Conservation (phyloP, 2,888 invertebrate genomes). For the Anoplius nigerrimus region DNA sequence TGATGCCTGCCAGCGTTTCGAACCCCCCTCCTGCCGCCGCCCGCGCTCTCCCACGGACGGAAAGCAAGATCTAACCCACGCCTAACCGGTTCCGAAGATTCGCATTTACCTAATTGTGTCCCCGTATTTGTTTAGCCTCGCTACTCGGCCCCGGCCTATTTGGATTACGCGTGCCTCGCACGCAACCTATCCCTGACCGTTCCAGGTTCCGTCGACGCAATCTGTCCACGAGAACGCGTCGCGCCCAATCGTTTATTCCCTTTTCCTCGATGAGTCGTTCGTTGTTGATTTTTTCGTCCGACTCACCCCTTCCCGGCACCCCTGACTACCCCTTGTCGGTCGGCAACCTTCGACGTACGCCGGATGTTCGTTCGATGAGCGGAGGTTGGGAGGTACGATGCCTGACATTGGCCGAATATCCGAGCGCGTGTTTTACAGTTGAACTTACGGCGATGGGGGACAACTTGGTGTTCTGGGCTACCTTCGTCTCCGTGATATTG, state of each 20-base stretch:
- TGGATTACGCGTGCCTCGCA: slow-evolving; percentile 62
- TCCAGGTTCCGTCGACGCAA: too few species aligned
- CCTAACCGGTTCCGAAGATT: slow-evolving; percentile 69
- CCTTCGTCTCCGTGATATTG: slow-evolving; percentile 78
- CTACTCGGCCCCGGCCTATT: slow-evolving; percentile 55
- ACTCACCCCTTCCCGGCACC: too few species aligned
- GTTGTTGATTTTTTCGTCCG: slow-evolving; percentile 11
- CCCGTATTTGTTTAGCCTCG: slow-evolving; percentile 67
- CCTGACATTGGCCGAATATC: too few species aligned
- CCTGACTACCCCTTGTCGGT: too few species aligned
- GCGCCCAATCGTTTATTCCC: slow-evolving; percentile 22
- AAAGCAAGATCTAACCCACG: slow-evolving; percentile 1
- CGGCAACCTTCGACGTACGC: too few species aligned
- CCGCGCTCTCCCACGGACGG: slow-evolving; percentile 56
- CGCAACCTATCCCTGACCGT: slow-evolving; percentile 28
- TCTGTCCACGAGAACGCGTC: slow-evolving; percentile 30
- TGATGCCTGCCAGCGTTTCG: slow-evolving; percentile 26
- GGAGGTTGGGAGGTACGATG: too few species aligned
- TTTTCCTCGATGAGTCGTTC: not conserved
- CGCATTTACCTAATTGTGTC: slow-evolving; percentile 73
- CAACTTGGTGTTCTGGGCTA: slow-evolving; percentile 80
- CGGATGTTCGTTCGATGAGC: too few species aligned
- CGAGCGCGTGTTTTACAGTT: slow-evolving; percentile 72
- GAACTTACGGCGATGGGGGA: slow-evolving; percentile 74
- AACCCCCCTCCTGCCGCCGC: slow-evolving; percentile 27